Evolutionary conservation across 1,140 invertebrate species (phyloP).

Genomic region (Drosophila repleta): DNA sequence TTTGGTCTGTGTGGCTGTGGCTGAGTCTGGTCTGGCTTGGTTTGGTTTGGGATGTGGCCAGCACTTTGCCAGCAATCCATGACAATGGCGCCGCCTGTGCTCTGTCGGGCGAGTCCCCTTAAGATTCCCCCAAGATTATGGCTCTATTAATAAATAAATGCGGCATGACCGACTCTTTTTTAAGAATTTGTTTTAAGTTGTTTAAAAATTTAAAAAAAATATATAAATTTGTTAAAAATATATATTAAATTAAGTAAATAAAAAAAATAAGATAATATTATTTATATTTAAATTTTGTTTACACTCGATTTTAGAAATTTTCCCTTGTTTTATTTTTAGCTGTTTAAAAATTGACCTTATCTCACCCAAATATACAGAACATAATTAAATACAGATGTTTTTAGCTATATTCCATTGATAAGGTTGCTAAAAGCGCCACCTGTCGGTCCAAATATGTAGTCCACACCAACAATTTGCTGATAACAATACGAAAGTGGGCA

Average conservation of each 20-base stretch:
- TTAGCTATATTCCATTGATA: not conserved
- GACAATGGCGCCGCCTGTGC: conserved; percentile 18
- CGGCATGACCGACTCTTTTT: not conserved
- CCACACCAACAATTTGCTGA: not conserved
- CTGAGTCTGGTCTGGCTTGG: conserved; percentile 5
- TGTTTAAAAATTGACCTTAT: not conserved
- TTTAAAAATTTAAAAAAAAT: too few species aligned
- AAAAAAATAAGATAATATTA: too few species aligned
- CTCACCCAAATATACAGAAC: conserved; percentile 5
- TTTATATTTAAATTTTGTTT: not conserved
- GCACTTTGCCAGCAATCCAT: conserved; percentile 1
- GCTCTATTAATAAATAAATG: not conserved
- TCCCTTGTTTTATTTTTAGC: conserved; percentile 3
- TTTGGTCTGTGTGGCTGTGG: not conserved
- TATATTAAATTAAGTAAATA: too few species aligned
- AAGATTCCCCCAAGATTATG: not conserved
- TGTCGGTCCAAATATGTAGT: not conserved
- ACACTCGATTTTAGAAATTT: not conserved
- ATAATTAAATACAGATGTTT: conserved; percentile 8
- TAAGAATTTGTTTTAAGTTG: too few species aligned
- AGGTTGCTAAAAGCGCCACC: conserved; percentile 23
- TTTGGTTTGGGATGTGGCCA: not conserved
- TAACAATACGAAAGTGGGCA: conserved; percentile 3
- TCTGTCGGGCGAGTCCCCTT: not conserved
- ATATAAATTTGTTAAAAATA: too few species aligned